phyloP scores from a whole-genome alignment of 2,797 vertebrate species.

The Sebastolobus alascanus region DNA sequence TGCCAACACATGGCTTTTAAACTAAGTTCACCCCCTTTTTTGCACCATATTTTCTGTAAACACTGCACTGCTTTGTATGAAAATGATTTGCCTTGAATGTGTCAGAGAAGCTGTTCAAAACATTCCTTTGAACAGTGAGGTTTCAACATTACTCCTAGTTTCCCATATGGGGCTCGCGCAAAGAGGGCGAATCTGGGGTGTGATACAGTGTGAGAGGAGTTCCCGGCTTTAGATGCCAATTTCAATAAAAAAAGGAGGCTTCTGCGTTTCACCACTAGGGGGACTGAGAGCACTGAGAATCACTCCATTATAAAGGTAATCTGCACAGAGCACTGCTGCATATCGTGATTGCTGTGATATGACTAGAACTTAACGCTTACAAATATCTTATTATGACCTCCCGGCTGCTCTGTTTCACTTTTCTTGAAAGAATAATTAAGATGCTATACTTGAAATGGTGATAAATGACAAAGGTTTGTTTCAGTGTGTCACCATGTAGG shows the following conservation, averaged over 20 bases:
- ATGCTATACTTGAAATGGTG: neutral
- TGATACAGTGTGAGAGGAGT: slow-evolving; percentile 11
- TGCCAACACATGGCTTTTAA: neutral
- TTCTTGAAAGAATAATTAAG: slow-evolving; percentile 17
- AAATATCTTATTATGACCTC: slow-evolving; percentile 1
- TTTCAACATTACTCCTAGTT: slow-evolving; percentile 8
- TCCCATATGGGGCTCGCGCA: slow-evolving; percentile 3
- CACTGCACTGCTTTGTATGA: neutral
- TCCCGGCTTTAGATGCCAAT: slow-evolving; percentile 28
- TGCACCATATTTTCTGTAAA: neutral
- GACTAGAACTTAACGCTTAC: neutral
- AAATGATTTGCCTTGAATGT: slow-evolving; percentile 7
- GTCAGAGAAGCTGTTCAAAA: slow-evolving; percentile 17
- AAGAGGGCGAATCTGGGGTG: slow-evolving; percentile 21
- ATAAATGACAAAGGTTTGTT: slow-evolving; percentile 24
- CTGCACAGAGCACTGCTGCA: slow-evolving; percentile 23
- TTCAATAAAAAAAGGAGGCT: slow-evolving; percentile 6
- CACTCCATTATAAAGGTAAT: slow-evolving; percentile 12
- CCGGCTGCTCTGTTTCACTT: neutral
- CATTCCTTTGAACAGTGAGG: neutral
- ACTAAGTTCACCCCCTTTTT: slow-evolving; percentile 5
- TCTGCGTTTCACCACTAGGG: slow-evolving; percentile 72
- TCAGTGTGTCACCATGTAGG: slow-evolving; percentile 1
- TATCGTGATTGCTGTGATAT: slow-evolving; percentile 14
- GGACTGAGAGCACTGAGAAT: slow-evolving; percentile 79